Base-by-base conservation (phyloP, 2,797 vertebrate species). In the Pempheris klunzingeri region DNA sequence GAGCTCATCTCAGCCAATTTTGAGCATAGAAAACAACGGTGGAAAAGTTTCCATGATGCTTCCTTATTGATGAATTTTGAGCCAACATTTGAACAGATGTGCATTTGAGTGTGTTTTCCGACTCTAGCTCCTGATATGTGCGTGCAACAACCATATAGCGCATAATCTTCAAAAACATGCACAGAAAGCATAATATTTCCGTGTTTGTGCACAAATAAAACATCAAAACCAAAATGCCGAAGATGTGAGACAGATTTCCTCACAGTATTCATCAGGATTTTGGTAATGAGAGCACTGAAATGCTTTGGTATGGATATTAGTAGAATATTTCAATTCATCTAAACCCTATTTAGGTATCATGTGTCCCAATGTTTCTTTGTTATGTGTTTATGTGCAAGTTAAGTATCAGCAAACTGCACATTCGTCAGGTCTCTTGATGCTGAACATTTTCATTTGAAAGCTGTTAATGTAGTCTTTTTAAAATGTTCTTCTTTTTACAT, bases 1-100 rank as follows among this genome's bases (percentile, higher is more conserved):
- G n/a, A 69, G 32, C 43, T 64, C 26, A 46, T 83, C 59, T 34
- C 36, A 20, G 32, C 12, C 49, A 59, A 18, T 55, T 78, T 46
- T 54, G 24, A 32, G 47, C 43, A 57, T 41, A 58, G 41, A 63
- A 24, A 72, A 46, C 4, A 46, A 57, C 17, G 2, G 20, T 34
- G 44, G 26, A 70, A 50, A 66, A 69, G 57, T 43, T 15, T 22
- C 10, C 15, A 17, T 44, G 39, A 39, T n/a, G 34, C 70, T 83
- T 84, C 59, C 71, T n/a, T 59, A 46, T 60, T 50, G 59, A 67
- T 0, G 0, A 22, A 28, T 66, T 44, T 59, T 61, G 22, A 69
- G 59, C 39, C 36, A 52, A 4, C 26, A 39, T 50, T 61, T 71
- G 9, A 60, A 53, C 53, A 67, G 61, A 76, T 77, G 46, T 32